phyloP scores from a whole-genome alignment of 2,797 vertebrate species.

The Gambusia yucatana region DNA sequence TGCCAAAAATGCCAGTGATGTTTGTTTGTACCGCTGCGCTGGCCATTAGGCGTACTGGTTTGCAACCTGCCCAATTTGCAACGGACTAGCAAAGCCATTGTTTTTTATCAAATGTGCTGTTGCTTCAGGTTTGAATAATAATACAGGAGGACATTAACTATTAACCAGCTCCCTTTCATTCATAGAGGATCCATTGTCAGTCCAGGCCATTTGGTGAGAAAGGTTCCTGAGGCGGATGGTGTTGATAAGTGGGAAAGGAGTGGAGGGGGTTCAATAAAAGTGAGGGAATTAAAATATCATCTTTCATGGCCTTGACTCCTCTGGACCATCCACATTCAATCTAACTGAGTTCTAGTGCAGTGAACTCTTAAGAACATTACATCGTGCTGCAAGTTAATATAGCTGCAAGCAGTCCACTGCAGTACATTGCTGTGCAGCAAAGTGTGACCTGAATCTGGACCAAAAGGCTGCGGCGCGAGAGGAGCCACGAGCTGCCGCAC shows the following conservation, averaged over 20 bases:
- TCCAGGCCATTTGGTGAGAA: slow-evolving; percentile 48
- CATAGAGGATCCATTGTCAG: slow-evolving; percentile 51
- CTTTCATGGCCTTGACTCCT: slow-evolving; percentile 51
- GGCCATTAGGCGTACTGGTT: no score
- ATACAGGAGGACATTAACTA: slow-evolving; percentile 65
- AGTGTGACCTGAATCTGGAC: slow-evolving; percentile 61
- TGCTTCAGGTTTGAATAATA: slow-evolving; percentile 45
- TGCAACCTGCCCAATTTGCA: no score
- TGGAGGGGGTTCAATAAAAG: slow-evolving; percentile 34
- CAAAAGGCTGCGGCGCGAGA: slow-evolving; percentile 40
- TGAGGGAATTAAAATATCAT: slow-evolving; percentile 62
- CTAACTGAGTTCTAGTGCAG: slow-evolving; percentile 44
- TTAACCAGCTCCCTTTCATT: slow-evolving; percentile 62
- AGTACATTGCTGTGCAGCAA: slow-evolving; percentile 62
- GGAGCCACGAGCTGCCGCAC: slow-evolving; percentile 18
- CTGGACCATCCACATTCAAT: slow-evolving; percentile 30
- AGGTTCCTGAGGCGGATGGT: slow-evolving; percentile 24
- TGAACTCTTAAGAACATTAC: slow-evolving; percentile 43
- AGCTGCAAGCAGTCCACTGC: slow-evolving; percentile 61
- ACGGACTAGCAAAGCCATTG: background rate
- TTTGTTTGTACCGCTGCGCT: no score
- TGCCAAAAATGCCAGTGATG: no score
- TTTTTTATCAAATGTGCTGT: slow-evolving; percentile 6
- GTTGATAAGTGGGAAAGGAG: background rate
- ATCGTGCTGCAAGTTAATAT: slow-evolving; percentile 52